These are phyloP conservation scores for Apamea crenata DNA, from an alignment of 2,888 invertebrate genomes.

Conservation along the genomic window DNA sequence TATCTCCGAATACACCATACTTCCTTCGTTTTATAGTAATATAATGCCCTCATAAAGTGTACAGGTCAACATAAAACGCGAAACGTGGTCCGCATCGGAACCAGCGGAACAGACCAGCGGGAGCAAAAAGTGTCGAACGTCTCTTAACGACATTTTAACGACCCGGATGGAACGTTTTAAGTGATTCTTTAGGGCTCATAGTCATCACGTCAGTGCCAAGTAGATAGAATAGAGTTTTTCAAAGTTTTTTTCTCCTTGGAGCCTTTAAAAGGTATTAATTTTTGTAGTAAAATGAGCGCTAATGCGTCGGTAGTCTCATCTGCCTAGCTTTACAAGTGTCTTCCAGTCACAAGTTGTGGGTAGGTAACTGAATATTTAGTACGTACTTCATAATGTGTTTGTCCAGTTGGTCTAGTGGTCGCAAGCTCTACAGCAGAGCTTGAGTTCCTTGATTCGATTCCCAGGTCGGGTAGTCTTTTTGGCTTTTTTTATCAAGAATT, in stretches of 20 bases:
- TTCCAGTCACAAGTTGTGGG: too few species aligned
- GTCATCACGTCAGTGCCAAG: slow-evolving; percentile 13
- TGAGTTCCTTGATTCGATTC: too few species aligned
- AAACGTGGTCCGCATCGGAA: slow-evolving; percentile 37
- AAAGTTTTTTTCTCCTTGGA: not conserved
- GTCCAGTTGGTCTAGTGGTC: not conserved
- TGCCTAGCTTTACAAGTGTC: not conserved
- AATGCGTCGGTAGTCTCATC: not conserved
- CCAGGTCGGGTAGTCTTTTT: too few species aligned
- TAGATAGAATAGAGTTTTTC: not conserved
- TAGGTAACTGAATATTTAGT: too few species aligned
- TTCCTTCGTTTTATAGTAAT: slow-evolving; percentile 6
- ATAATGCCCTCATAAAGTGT: slow-evolving; percentile 39
- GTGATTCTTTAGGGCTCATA: slow-evolving; percentile 58
- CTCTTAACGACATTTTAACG: slow-evolving; percentile 68
- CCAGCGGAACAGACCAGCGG: slow-evolving; percentile 11
- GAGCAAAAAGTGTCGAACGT: slow-evolving; percentile 60
- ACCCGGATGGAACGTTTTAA: slow-evolving; percentile 53
- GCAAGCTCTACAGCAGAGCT: too few species aligned
- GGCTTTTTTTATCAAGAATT: too few species aligned
- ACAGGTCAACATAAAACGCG: slow-evolving; percentile 49
- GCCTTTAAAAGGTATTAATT: not conserved
- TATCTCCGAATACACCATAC: not conserved
- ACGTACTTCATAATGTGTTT: too few species aligned
- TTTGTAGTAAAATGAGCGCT: not conserved